A percentile compares a stretch with the other conserved stretches of the same genome.
These are phyloP conservation scores for Mycteria americana DNA, from an alignment of 2,797 vertebrate genomes.

Conservation along the genomic window DNA sequence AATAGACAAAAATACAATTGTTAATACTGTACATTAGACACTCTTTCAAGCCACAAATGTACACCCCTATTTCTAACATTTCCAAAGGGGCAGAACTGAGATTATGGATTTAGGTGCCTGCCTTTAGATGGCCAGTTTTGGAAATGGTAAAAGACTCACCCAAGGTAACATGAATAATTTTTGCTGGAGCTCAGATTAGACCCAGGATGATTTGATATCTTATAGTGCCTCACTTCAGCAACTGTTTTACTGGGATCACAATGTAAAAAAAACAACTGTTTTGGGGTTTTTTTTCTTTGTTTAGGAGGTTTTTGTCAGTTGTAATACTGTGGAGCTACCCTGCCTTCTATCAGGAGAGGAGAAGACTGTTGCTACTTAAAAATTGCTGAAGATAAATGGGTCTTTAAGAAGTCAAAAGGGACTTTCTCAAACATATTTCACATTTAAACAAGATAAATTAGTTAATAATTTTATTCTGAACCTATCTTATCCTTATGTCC, in stretches of 20 bases:
- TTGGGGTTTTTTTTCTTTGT: fast-evolving
- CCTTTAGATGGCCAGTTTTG: neutral
- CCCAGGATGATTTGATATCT: neutral
- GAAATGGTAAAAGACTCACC: neutral
- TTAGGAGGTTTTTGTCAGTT: fast-evolving
- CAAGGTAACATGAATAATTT: neutral
- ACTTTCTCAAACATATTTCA: neutral
- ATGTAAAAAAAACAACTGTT: fast-evolving
- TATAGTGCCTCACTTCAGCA: neutral
- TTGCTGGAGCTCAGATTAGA: neutral
- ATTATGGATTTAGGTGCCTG: neutral
- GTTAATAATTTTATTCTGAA: neutral
- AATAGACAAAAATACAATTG: neutral
- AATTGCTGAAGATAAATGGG: neutral
- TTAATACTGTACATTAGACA: neutral
- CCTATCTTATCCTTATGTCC: neutral
- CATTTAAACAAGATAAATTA: neutral
- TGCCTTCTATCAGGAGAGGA: neutral
- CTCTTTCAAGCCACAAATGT: neutral
- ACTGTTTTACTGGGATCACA: neutral
- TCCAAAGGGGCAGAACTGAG: neutral
- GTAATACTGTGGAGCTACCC: neutral
- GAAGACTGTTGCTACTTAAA: neutral
- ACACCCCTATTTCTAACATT: neutral
- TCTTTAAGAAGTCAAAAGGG: neutral